Conservation (phyloP, 2,113 vertebrate genomes). For the Alethe diademata region DNA sequence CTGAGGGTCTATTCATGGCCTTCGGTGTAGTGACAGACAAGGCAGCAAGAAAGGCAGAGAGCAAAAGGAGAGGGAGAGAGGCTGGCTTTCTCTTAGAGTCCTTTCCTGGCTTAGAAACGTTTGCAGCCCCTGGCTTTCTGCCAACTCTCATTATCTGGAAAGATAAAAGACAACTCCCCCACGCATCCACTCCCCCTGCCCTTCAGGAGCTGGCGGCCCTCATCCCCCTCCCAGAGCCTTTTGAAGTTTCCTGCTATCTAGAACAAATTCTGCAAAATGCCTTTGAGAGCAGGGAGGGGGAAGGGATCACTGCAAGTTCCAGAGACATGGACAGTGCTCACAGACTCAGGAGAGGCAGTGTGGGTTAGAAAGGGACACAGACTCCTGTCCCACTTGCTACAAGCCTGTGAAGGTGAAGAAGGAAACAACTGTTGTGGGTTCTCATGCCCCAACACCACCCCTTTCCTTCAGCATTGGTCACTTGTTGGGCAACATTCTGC, state of each 20-base stretch:
- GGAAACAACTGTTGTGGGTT: background rate
- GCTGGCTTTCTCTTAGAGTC: background rate
- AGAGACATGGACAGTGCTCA: background rate
- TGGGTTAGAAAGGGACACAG: background rate
- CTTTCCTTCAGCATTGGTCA: background rate
- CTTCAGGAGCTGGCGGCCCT: constrained; percentile 56
- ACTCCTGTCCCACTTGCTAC: background rate
- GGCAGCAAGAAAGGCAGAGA: background rate
- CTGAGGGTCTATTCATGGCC: background rate
- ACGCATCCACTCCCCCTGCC: constrained; percentile 44
- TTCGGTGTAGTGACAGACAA: background rate
- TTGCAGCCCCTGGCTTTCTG: constrained; percentile 52
- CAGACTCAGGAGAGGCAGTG: background rate
- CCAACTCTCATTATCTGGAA: constrained; percentile 70
- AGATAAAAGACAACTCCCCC: constrained; percentile 69
- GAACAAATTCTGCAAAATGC: constrained; percentile 66
- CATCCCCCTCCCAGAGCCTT: constrained; percentile 50
- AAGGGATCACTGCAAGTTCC: constrained; percentile 28
- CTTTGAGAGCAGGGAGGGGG: constrained; percentile 32
- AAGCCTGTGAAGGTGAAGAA: background rate
- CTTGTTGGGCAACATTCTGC: background rate
- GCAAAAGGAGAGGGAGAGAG: background rate
- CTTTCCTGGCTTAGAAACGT: constrained; percentile 29
- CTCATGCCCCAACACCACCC: background rate
- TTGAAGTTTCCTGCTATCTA: constrained; percentile 73